Conservation (phyloP, 2,797 vertebrate species). For the Chelon labrosus region DNA sequence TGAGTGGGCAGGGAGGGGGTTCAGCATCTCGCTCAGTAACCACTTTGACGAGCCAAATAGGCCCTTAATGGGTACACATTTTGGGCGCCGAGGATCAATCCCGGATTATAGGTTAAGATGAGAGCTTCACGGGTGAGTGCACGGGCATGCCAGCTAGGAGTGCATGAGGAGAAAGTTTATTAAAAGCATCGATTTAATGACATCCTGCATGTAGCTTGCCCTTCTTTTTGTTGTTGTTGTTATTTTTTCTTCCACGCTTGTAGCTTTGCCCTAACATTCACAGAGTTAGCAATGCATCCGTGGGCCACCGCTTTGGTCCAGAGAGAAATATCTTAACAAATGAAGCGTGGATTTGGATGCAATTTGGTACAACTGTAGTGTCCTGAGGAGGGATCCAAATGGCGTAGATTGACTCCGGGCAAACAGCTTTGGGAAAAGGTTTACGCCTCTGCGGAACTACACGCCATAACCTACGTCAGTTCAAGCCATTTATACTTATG, state of each 20-base stretch:
- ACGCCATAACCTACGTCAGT: too few species aligned
- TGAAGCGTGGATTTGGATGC: neutral
- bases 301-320: neutral
- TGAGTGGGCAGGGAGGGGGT: constrained; percentile 42
- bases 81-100: constrained; percentile 41
- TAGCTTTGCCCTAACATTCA: neutral
- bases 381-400: neutral
- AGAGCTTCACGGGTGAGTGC: constrained; percentile 21
- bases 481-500: too few species aligned
- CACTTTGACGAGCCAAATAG: constrained; percentile 47
- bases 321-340: neutral
- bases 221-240: neutral
- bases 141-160: constrained; percentile 32
- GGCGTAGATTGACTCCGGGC: too few species aligned
- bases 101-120: constrained; percentile 56
- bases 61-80: constrained; percentile 39
- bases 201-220: constrained; percentile 6
- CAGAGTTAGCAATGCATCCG: neutral
- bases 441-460: too few species aligned
- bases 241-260: neutral
- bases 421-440: too few species aligned
- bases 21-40: constrained; percentile 42
- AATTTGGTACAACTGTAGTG: neutral
- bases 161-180: constrained; percentile 47
- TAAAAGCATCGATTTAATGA: constrained; percentile 53